Evolutionary conservation across 2,888 invertebrate species (phyloP).

Genomic region (Cerastis rubricosa): DNA sequence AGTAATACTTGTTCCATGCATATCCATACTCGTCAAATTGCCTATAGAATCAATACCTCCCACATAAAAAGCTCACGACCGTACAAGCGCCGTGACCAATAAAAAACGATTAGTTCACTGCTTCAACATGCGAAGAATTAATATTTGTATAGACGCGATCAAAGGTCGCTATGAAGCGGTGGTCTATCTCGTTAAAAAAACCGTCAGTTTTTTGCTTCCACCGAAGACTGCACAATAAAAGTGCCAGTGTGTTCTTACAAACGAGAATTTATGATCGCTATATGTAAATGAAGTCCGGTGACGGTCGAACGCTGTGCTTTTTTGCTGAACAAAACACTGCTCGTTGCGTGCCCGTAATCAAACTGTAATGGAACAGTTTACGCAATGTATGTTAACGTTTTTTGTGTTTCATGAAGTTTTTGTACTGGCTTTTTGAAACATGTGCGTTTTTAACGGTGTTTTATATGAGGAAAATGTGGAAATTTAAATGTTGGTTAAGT

Average conservation of each 20-base stretch:
- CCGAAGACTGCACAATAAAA: conserved; percentile 89
- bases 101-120: conserved; percentile 83
- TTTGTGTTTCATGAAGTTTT: conserved; percentile 54
- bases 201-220: conserved; percentile 84
- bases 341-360: conserved; percentile 71
- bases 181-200: conserved; percentile 82
- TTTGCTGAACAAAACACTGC: conserved; percentile 75
- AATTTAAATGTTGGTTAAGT: conserved; percentile 26
- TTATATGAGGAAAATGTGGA: conserved; percentile 34
- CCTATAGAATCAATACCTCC: conserved; percentile 74
- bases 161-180: conserved; percentile 81
- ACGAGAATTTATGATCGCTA: conserved; percentile 89
- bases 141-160: conserved; percentile 87
- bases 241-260: conserved; percentile 90
- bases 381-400: conserved; percentile 72
- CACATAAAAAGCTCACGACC: conserved; percentile 77
- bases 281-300: conserved; percentile 88
- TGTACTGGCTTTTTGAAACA: conserved; percentile 52
- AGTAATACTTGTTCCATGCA: conserved; percentile 63
- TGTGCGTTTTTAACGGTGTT: conserved; percentile 41
- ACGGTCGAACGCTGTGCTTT: conserved; percentile 77
- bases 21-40: conserved; percentile 71
- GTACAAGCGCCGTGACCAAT: conserved; percentile 77
- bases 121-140: conserved; percentile 82
- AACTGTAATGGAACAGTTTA: conserved; percentile 73